These are phyloP conservation scores for Aldabrachelys gigantea DNA, from an alignment of 2,113 vertebrate genomes.

Conservation along the genomic window DNA sequence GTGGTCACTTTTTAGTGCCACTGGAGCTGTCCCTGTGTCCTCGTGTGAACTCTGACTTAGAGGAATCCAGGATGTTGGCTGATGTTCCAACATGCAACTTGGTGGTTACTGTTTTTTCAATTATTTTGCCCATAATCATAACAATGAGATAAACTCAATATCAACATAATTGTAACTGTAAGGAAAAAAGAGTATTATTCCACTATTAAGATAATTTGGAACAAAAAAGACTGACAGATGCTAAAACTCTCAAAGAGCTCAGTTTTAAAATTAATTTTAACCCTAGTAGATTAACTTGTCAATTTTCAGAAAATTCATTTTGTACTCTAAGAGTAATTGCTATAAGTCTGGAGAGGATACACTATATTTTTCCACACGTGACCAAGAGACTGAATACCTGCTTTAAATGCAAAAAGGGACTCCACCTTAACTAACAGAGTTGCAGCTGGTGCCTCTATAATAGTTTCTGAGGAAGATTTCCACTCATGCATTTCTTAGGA, in stretches of 20 bases:
- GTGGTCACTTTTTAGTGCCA: too few relatives aligned
- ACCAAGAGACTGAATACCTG: not conserved
- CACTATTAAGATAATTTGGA: not conserved
- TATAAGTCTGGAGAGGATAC: not conserved
- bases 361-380: not conserved
- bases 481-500: not conserved
- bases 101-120: too few relatives aligned
- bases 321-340: not conserved
- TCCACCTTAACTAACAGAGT: not conserved
- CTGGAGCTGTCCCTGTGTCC: too few relatives aligned
- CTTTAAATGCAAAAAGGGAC: slow-evolving; percentile 2
- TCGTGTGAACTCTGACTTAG: too few relatives aligned
- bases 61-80: too few relatives aligned
- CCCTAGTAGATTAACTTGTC: not conserved
- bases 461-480: not conserved
- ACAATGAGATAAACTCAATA: too few relatives aligned
- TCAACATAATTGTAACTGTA: too few relatives aligned
- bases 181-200: not conserved
- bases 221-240: not conserved
- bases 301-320: not conserved
- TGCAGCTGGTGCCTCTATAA: not conserved
- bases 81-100: too few relatives aligned
- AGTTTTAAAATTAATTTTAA: not conserved
- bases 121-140: too few relatives aligned
- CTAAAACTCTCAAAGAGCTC: slow-evolving; percentile 27